Evolutionary conservation across 2,888 invertebrate genomes (phyloP), one percentile per base, ranked within the genome.

Genomic region (Colletes collaris): DNA sequence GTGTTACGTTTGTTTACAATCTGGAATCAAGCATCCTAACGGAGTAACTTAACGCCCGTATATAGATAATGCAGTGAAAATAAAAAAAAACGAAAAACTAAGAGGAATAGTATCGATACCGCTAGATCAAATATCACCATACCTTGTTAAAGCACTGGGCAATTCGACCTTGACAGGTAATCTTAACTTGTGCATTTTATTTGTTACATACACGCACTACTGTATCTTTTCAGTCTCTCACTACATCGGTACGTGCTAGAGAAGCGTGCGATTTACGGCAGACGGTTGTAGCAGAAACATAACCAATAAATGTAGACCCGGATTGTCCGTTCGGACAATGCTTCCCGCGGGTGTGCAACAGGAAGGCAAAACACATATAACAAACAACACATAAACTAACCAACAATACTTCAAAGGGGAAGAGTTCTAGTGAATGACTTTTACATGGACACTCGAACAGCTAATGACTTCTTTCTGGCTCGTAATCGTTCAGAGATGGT

Each of bases 161-260:
- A 92, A 91, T 88, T 92, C 91, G 82, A 92, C 91, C 91, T 92
- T 92, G 89, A 91, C 91, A 88, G 92, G 90, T 82, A 91, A 87
- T 85, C 91, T 90, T 86, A 92, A 89, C 88, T 92, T 92, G 88
- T 91, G 91, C 92, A 92, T 92, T 89, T 89, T 91, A 87, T 62
- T 84, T 77, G 27, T 70, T 82, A 86, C 67, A 37, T 70, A 79
- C 81, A 84, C 83, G 79, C 85, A 88, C 87, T 86, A 81, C 74
- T 74, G 52, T 69, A 76, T 78, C 58, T 53, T 81, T 67, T 73
- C 66, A 72, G 75, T 85, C 62, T 78, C 62, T 74, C 85, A 81
- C 84, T 84, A 82, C 16, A 11, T 80, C 67, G 67, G 49, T 77
- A 73, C 72, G 84, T 76, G 81, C 76, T 68, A 73, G 35, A 69